Percentiles rank a stretch among this genome's conserved stretches.
Evolutionary conservation across 2,888 invertebrate genomes (phyloP).

Genomic region (Uloborus plumipes): DNA sequence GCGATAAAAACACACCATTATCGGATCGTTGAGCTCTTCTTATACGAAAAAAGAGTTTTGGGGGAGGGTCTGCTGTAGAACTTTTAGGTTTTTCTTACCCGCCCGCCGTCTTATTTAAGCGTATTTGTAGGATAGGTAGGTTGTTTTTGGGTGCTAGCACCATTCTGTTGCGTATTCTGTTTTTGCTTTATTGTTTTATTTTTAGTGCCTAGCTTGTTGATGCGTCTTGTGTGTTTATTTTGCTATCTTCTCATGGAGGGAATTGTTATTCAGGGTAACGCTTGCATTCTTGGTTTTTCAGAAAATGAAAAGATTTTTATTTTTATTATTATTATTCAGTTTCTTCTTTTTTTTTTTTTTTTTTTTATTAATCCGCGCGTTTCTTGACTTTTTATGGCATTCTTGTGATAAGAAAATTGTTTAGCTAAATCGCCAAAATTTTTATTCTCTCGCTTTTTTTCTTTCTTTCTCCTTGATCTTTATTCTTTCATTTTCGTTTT

Average conservation of each 20-base stretch:
- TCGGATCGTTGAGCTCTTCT: slow-evolving; percentile 45
- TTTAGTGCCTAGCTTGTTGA: slow-evolving; percentile 28
- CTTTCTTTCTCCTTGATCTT: neutral
- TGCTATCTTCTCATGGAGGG: slow-evolving; percentile 1
- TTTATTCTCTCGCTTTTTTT: slow-evolving; percentile 10
- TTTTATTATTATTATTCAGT: too few relatives aligned
- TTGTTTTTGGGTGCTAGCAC: too few relatives aligned
- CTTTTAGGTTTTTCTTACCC: slow-evolving; percentile 11
- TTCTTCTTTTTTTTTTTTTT: neutral
- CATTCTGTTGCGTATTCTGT: slow-evolving; percentile 3
- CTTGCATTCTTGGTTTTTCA: slow-evolving; percentile 1
- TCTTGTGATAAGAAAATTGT: slow-evolving; percentile 40
- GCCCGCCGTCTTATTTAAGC: slow-evolving; percentile 33
- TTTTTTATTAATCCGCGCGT: neutral
- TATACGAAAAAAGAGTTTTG: neutral
- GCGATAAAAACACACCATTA: slow-evolving; percentile 63
- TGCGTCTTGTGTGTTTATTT: slow-evolving; percentile 16
- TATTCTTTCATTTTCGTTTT: neutral
- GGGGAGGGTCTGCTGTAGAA: neutral
- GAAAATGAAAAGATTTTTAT: neutral
- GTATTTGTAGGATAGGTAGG: slow-evolving; percentile 1
- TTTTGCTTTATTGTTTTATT: slow-evolving; percentile 22
- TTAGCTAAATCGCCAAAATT: slow-evolving; percentile 38
- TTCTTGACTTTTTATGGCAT: slow-evolving; percentile 27
- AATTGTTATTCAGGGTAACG: slow-evolving; percentile 24